Conservation (phyloP, 92 coral and sea anemone species). For the Palythoa caribaeorum region DNA sequence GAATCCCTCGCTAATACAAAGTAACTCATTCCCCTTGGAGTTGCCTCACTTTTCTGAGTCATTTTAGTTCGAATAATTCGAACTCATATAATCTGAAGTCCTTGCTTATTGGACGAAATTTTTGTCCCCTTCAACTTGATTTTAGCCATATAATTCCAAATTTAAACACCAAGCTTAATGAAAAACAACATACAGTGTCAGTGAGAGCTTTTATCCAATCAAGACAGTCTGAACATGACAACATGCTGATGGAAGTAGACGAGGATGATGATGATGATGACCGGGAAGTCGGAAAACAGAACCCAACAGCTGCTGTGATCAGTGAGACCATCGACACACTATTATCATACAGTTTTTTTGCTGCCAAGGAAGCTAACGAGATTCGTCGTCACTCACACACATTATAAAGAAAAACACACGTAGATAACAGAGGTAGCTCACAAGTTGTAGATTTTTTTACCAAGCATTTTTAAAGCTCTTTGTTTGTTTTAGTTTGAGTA, state of each 20-base stretch:
- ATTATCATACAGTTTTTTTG: conserved; percentile 52
- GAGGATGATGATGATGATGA: conserved; percentile 47
- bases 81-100: too few species aligned
- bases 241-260: background rate
- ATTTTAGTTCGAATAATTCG: too few species aligned
- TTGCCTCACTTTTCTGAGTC: too few species aligned
- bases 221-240: too few species aligned
- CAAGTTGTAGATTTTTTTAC: background rate
- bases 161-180: too few species aligned
- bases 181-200: background rate
- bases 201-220: too few species aligned
- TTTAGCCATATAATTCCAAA: too few species aligned
- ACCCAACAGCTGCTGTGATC: conserved; percentile 40
- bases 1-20: too few species aligned
- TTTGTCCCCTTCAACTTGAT: too few species aligned
- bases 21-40: too few species aligned
- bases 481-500: background rate
- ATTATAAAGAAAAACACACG: background rate
- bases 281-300: conserved; percentile 43
- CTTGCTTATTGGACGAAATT: too few species aligned
- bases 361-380: conserved; percentile 52
- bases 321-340: conserved; percentile 54
- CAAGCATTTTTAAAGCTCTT: background rate
- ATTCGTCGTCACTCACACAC: conserved; percentile 30
- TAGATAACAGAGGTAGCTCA: background rate